phyloP scores from a whole-genome alignment of 1,140 invertebrate genomes.

The Drosophila kohkoa region DNA sequence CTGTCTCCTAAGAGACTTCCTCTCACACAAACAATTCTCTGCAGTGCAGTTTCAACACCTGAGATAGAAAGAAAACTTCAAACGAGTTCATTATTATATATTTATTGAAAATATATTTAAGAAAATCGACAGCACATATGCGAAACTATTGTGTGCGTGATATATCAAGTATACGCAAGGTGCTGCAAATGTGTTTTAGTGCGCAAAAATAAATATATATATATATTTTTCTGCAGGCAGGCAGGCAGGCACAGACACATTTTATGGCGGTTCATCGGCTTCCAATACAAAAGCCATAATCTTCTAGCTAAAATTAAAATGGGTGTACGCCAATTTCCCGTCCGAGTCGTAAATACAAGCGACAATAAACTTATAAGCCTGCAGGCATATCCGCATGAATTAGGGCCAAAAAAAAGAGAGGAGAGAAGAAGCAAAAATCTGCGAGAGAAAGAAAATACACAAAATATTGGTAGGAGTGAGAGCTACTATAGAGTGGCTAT shows the following conservation, averaged over 20 bases:
- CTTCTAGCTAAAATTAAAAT: conserved; percentile 77
- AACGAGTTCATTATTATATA: neutral
- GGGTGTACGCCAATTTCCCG: conserved; percentile 77
- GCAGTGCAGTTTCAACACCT: neutral
- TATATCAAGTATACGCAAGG: conserved; percentile 34
- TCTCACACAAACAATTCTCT: neutral
- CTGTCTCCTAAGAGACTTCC: neutral
- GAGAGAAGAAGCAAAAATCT: conserved; percentile 5
- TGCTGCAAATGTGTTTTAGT: conserved; percentile 33
- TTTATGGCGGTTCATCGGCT: conserved; percentile 48
- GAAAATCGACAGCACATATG: neutral
- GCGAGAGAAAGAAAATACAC: conserved; percentile 55
- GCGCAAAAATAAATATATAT: conserved; percentile 20
- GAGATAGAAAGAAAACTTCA: no score
- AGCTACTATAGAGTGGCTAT: conserved; percentile 42
- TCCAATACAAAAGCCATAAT: conserved; percentile 73
- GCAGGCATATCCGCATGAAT: conserved; percentile 65
- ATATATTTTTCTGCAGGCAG: conserved; percentile 29
- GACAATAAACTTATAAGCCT: conserved; percentile 79
- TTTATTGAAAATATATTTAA: neutral
- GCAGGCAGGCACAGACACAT: conserved; percentile 8
- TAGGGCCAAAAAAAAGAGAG: conserved; percentile 31
- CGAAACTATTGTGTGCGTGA: neutral
- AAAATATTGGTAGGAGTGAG: conserved; percentile 37
- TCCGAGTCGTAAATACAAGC: conserved; percentile 77